Evolutionary conservation across 1,140 invertebrate genomes (phyloP), one percentile per base, ranked within the genome.

Genomic region (Araneus ventricosus): DNA sequence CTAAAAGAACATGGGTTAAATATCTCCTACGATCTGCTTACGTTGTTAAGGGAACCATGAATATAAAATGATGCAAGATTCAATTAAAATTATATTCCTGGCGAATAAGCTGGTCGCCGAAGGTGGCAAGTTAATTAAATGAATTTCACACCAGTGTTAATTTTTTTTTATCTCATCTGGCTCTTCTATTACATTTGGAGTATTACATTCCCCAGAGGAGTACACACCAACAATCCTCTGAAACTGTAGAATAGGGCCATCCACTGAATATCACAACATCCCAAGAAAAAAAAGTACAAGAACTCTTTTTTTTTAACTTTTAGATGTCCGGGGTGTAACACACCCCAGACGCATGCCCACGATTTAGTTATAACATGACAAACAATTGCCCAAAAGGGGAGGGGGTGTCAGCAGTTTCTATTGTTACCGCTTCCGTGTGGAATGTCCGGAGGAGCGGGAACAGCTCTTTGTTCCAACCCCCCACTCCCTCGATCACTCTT

Each of bases 391-490:
- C 70, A 34, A 75, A 75, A 34, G 34, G 30, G 10, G 14, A 34
- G 27, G 70, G 70, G 34, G 17, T 14, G 70, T 75, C 70, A 75
- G 70, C 70, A 75, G 34, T 75, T 75, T 34, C 30, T 30, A 34
- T 75, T 37, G 70, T 75, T 75, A 34, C 30, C 17, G 17, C 14
- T 75, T 75, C 34, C 70, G 70, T 75, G 70, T 30, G 5, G 10
- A 75, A 75, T 37, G 70, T 75, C 70, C 70, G 70, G 63, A 67
- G 63, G 24, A 67, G 27, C 63, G 27, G 70, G 70, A 75, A 34
- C 30, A 75, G 70, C 30, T 75, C 27, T 75, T 75, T 75, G 70
- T 75, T 67, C 63, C 24, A 75, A 34, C 34, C 70, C 67, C 30
- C 20, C 70, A 30, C 70, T 30, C 70, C 34, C 70, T 4, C 27